Evolutionary conservation across 2,113 vertebrate genomes (phyloP).

Genomic region (Centrocercus urophasianus): DNA sequence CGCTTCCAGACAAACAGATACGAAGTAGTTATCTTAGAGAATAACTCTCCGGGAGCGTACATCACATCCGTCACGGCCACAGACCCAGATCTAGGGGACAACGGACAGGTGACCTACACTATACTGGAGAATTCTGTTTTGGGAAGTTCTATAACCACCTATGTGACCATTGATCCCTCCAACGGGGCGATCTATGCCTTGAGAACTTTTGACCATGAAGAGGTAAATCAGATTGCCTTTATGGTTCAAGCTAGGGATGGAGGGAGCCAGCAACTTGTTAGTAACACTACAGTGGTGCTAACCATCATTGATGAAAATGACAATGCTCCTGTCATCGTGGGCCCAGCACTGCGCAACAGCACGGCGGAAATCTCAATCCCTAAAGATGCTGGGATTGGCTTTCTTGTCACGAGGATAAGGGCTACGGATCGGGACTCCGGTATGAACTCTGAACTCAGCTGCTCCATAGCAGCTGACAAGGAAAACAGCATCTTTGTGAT

Average conservation of each 20-base stretch:
- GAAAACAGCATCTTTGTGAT: conserved; percentile 89
- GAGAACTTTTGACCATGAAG: conserved; percentile 93
- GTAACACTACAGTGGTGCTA: conserved; percentile 90
- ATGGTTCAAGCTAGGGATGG: conserved; percentile 91
- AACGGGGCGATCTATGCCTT: conserved; percentile 94
- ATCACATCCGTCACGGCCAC: conserved; percentile 92
- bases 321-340: conserved; percentile 89
- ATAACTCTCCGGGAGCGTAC: conserved; percentile 94
- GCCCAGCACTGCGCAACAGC: conserved; percentile 87
- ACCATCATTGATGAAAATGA: conserved; percentile 96
- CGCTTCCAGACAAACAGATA: conserved; percentile 93
- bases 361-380: conserved; percentile 90
- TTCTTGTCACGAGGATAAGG: conserved; percentile 86
- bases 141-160: conserved; percentile 90
- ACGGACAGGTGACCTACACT: conserved; percentile 95
- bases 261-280: conserved; percentile 83
- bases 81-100: conserved; percentile 93
- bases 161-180: conserved; percentile 95
- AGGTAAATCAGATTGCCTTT: conserved; percentile 90
- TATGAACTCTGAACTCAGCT: conserved; percentile 91
- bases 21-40: conserved; percentile 94
- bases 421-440: conserved; percentile 92
- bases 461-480: conserved; percentile 87
- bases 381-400: conserved; percentile 87
- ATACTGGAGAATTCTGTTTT: conserved; percentile 87